These are phyloP conservation scores for Liasis olivaceus DNA, from an alignment of 2,797 vertebrate species.

Conservation along the genomic window DNA sequence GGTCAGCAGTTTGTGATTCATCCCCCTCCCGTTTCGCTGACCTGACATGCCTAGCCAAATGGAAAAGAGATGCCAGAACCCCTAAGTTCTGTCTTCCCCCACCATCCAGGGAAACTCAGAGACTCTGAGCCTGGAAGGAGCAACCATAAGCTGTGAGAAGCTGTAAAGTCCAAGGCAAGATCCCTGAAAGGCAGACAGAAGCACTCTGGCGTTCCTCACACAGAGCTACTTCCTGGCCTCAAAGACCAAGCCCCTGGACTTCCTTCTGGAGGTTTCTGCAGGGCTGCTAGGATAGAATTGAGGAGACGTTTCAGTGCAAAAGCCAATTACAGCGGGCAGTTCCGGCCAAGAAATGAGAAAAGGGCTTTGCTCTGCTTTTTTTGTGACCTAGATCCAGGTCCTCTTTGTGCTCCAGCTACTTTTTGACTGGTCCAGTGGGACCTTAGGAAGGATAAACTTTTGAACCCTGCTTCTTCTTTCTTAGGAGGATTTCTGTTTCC, in stretches of 20 bases:
- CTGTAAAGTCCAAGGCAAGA: neutral
- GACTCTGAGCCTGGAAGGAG: neutral
- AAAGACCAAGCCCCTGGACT: neutral
- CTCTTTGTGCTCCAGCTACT: neutral
- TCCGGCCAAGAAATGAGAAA: neutral
- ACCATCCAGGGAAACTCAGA: neutral
- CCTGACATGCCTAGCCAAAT: neutral
- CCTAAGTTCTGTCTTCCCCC: neutral
- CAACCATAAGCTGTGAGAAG: neutral
- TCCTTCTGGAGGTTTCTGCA: neutral
- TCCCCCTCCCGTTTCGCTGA: neutral
- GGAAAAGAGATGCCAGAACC: neutral
- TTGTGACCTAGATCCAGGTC: neutral
- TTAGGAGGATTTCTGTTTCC: neutral
- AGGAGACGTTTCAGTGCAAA: neutral
- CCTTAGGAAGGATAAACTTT: neutral
- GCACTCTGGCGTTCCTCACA: neutral
- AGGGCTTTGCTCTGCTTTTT: neutral
- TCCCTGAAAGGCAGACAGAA: neutral
- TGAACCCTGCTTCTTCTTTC: neutral
- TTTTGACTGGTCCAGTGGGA: neutral
- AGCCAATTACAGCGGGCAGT: neutral
- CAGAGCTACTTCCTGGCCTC: neutral
- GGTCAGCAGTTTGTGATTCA: neutral
- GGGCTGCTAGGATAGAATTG: neutral